Evolutionary conservation across 2,113 vertebrate species (phyloP).

Genomic region (Muscicapa adusta): DNA sequence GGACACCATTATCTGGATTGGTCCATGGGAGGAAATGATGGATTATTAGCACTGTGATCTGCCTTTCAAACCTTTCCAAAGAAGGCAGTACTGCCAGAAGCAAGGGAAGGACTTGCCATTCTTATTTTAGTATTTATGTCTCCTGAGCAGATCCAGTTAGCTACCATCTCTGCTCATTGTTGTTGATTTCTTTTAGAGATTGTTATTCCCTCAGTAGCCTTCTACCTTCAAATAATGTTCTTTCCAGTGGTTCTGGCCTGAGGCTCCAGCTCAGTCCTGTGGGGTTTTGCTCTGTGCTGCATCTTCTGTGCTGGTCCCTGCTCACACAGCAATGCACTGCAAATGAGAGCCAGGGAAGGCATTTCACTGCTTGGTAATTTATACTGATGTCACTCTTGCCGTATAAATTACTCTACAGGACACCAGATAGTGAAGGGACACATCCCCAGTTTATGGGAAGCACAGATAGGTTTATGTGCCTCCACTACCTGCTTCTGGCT

Average conservation of each 20-base stretch:
- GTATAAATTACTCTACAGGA: not conserved
- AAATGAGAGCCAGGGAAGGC: not conserved
- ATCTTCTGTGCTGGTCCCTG: not conserved
- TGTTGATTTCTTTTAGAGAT: not conserved
- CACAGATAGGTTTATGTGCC: not conserved
- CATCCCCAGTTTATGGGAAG: not conserved
- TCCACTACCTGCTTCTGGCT: not conserved
- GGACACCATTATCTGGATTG: not conserved
- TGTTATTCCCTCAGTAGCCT: not conserved
- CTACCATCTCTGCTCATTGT: not conserved
- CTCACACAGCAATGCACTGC: not conserved
- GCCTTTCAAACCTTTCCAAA: not conserved
- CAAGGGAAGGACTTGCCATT: not conserved
- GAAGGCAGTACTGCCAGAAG: not conserved
- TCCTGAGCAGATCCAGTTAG: not conserved
- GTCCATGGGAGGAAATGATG: not conserved
- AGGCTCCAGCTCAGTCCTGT: not conserved
- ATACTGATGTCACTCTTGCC: not conserved
- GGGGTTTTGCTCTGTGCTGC: not conserved
- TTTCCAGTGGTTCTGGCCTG: not conserved
- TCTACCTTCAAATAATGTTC: not conserved
- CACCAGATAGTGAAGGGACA: not conserved
- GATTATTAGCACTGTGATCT: not conserved
- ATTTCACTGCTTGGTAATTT: not conserved
- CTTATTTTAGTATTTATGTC: not conserved